A percentile compares a stretch with the other conserved stretches of the same genome.
phyloP scores from a whole-genome alignment of 2,797 vertebrate species.

The Hafferia zeledoni region DNA sequence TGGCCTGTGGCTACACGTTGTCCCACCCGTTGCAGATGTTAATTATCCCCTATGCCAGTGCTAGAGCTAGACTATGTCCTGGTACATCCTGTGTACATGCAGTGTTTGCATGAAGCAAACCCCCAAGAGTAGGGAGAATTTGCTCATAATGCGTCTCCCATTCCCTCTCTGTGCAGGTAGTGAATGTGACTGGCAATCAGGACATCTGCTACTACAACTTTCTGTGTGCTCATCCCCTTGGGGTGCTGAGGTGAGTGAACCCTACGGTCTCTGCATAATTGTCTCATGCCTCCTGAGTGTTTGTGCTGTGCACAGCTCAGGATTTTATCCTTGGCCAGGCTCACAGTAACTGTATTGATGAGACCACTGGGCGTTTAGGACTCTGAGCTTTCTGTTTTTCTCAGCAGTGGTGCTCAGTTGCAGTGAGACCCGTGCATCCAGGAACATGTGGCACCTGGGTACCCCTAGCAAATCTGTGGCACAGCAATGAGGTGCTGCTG shows the following conservation, averaged over 20 bases:
- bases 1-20: background rate
- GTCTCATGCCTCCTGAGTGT: background rate
- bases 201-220: constrained; percentile 87
- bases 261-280: rapidly evolving
- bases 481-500: rapidly evolving
- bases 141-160: background rate
- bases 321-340: background rate
- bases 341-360: background rate
- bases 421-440: background rate
- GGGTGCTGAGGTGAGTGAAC: constrained; percentile 78
- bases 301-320: background rate
- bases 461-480: background rate
- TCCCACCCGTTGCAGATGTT: background rate
- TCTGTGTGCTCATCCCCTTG: constrained; percentile 81
- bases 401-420: background rate
- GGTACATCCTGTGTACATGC: background rate
- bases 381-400: background rate
- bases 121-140: background rate
- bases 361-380: background rate
- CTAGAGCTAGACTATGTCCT: background rate
- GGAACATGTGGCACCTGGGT: background rate
- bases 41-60: background rate
- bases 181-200: constrained; percentile 83
- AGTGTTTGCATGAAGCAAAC: background rate
- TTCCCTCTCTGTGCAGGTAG: constrained; percentile 70